Evolutionary conservation across 1,140 invertebrate genomes (phyloP), one percentile per base, ranked within the genome.

Genomic region (Ylistrum balloti): DNA sequence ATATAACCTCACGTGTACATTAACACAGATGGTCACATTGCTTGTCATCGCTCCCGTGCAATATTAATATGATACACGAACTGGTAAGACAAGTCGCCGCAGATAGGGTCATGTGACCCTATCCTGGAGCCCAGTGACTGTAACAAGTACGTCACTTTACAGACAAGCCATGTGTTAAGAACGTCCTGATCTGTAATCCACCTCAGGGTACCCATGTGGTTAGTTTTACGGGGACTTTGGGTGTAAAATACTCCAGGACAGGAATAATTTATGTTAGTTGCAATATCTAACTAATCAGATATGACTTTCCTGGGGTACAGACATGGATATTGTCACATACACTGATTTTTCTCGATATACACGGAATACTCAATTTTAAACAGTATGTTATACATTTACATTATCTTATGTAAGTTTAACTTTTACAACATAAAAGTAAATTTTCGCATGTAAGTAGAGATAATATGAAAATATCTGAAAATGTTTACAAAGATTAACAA

Each of bases 91-190:
- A 74, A 22, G 22, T 28, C 9, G 17, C 56, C 56, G 28, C n/a
- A 74, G 22, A 28, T 1, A 45, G 17, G 45, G 56, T 74, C 56
- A 74, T n/a, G 56, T 74, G 22, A 74, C 56, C 22, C n/a, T 7
- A 45, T n/a, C 1, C 28, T 11, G n/a, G n/a, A 28, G 56, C 22
- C 17, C 56, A 1, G 56, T 74, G 56, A 74, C 20, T 74, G 56
- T 74, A 74, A 22, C 56, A n/a, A 28, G 56, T 74, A 74, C 22
- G n/a, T 74, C n/a, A 74, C 56, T n/a, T n/a, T 28, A 74, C 2
- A n/a, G 56, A 28, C 45, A 11, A n/a, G 56, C 56, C 56, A 74
- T 74, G 56, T 74, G 56, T 74, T 74, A n/a, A 74, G 56, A n/a
- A 28, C 5, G 56, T 74, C 1, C n/a, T 74, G 56, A 74, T 74